Conservation (phyloP, 2,113 vertebrate genomes). For the Galbula dea region DNA sequence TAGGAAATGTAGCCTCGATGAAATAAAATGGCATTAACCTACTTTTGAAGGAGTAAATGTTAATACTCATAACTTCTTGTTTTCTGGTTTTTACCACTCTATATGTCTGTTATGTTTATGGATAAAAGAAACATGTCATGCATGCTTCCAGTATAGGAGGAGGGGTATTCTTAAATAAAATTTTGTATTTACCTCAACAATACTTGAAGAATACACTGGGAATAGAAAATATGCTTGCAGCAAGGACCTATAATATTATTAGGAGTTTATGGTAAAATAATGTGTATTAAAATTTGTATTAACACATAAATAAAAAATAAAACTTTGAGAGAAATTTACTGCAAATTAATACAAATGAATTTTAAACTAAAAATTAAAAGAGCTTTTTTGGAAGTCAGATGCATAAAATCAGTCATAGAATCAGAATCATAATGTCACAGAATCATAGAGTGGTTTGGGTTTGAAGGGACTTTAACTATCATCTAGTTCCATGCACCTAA, state of each 20-base stretch:
- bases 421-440: too few species aligned
- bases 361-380: not conserved
- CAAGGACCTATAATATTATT: not conserved
- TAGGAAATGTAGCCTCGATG: not conserved
- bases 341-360: not conserved
- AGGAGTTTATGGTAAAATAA: not conserved
- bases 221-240: not conserved
- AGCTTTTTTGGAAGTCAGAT: fast-evolving
- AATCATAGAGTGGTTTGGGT: not conserved
- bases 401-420: not conserved
- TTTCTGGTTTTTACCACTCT: not conserved
- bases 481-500: not conserved
- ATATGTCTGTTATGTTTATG: not conserved
- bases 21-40: not conserved
- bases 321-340: not conserved
- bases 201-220: not conserved
- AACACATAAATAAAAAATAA: not conserved
- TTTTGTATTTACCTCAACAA: not conserved
- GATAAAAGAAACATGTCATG: not conserved
- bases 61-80: not conserved
- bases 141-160: fast-evolving
- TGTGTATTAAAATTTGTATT: not conserved
- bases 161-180: not conserved
- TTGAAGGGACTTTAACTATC: not conserved
- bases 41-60: not conserved